Percentiles rank a stretch among this genome's conserved stretches.
phyloP scores from a whole-genome alignment of 2,113 vertebrate genomes.

The Hemiprocne comata region DNA sequence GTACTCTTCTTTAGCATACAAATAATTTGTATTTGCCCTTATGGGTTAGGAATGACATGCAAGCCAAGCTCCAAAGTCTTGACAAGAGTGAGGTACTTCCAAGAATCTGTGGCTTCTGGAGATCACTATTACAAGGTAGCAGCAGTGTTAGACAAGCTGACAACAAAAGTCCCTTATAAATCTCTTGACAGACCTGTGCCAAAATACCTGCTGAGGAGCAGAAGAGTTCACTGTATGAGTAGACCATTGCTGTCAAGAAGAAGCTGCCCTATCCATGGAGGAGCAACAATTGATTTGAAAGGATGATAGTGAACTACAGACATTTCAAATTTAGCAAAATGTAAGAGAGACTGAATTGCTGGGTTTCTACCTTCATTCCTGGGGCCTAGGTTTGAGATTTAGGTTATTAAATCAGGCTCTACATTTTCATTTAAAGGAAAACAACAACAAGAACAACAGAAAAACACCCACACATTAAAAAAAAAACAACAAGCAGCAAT shows the following conservation, averaged over 20 bases:
- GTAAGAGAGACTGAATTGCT: neutral
- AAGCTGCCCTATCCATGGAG: neutral
- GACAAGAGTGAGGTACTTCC: neutral
- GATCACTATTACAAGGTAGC: neutral
- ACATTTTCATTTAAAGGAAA: conserved; percentile 28
- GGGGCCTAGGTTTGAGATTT: neutral
- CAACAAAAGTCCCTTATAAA: neutral
- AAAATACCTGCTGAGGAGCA: neutral
- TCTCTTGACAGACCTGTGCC: neutral
- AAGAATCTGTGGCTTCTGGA: neutral
- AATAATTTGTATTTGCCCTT: neutral
- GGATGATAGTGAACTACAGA: neutral
- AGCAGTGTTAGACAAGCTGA: neutral
- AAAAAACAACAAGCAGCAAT: neutral
- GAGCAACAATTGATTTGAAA: neutral
- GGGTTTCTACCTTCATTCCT: neutral
- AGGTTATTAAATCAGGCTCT: conserved; percentile 17
- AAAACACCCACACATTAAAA: neutral
- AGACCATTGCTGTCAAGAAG: neutral
- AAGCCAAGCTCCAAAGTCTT: neutral
- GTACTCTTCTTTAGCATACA: neutral
- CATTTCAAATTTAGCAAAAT: neutral
- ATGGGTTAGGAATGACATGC: neutral
- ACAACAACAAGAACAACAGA: conserved; percentile 11
- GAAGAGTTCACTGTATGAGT: neutral